Percentiles rank a stretch among this genome's conserved stretches.
These are phyloP conservation scores for Peromyscus nudipes DNA, from an alignment of 2,797 vertebrate genomes.

Conservation along the genomic window DNA sequence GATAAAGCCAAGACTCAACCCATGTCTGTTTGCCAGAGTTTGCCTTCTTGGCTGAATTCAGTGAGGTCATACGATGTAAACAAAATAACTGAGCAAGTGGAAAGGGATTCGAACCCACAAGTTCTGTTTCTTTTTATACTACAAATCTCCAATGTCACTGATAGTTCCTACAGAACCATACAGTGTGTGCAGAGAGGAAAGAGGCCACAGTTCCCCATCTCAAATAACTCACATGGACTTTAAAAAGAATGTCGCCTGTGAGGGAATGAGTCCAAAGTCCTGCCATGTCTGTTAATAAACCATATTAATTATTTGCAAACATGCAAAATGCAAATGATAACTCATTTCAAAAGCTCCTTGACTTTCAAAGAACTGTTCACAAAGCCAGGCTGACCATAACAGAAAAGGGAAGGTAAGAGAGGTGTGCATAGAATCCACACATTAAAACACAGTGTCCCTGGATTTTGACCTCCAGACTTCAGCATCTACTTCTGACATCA, in stretches of 20 bases:
- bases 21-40: neutral
- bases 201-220: conserved; percentile 40
- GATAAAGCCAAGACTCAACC: neutral
- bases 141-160: neutral
- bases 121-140: conserved; percentile 5
- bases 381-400: neutral
- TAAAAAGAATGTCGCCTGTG: conserved; percentile 66
- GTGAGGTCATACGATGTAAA: neutral
- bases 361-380: conserved; percentile 57
- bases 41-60: conserved; percentile 28
- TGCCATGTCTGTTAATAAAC: conserved; percentile 76
- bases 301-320: conserved; percentile 80
- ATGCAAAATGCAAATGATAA: conserved; percentile 66
- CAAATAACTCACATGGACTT: conserved; percentile 66
- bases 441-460: neutral
- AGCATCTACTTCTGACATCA: neutral
- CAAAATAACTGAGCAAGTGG: conserved; percentile 25
- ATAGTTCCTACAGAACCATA: neutral
- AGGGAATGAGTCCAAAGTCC: conserved; percentile 76
- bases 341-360: conserved; percentile 50
- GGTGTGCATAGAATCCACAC: neutral
- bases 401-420: neutral
- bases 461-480: neutral
- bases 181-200: neutral
- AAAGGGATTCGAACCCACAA: neutral